phyloP scores from a whole-genome alignment of 1,140 invertebrate genomes.

The Grapholita molesta region DNA sequence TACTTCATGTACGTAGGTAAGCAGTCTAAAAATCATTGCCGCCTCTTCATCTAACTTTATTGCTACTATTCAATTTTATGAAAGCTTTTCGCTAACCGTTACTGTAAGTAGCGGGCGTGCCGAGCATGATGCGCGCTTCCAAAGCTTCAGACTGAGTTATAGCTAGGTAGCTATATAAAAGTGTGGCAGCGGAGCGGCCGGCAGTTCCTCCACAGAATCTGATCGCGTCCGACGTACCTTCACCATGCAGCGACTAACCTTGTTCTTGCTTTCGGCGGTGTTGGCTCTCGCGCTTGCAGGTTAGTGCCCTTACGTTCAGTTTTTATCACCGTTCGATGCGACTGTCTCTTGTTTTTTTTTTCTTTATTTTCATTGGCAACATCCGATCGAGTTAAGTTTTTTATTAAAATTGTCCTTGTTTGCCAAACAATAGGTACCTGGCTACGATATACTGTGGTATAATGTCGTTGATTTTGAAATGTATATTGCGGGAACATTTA shows the following conservation, averaged over 20 bases:
- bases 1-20: not conserved
- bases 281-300: constrained; percentile 62
- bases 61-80: constrained; percentile 43
- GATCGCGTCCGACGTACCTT: constrained; percentile 40
- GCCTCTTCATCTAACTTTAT: constrained; percentile 14
- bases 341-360: constrained; percentile 40
- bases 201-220: constrained; percentile 50
- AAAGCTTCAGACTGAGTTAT: not conserved
- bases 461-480: not conserved
- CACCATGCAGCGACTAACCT: constrained; percentile 48
- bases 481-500: no score
- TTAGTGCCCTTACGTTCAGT: constrained; percentile 59
- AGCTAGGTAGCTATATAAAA: constrained; percentile 47
- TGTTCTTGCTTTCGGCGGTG: constrained; percentile 51
- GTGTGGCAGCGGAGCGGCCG: constrained; percentile 31
- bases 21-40: not conserved
- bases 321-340: constrained; percentile 44
- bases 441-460: not conserved
- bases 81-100: constrained; percentile 36
- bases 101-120: constrained; percentile 48
- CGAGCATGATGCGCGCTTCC: constrained; percentile 36
- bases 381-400: constrained; percentile 37
- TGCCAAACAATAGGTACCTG: not conserved
- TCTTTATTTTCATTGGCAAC: constrained; percentile 34
- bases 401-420: not conserved